A percentile compares a stretch with the other conserved stretches of the same genome.
phyloP scores from a whole-genome alignment of 2,113 vertebrate species.

The Odocoileus hemionus region DNA sequence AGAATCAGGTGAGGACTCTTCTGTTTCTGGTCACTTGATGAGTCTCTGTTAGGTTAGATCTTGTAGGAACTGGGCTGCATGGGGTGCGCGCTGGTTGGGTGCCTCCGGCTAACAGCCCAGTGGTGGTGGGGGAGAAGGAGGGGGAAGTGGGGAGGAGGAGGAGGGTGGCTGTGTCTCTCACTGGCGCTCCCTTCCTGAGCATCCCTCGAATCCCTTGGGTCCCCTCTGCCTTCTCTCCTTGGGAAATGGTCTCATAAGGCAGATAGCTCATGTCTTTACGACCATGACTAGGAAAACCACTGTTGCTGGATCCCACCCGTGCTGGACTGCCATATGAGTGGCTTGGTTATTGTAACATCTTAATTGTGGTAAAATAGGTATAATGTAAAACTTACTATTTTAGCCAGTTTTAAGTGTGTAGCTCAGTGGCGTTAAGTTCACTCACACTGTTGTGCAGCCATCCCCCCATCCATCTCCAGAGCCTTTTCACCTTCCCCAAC shows the following conservation, averaged over 20 bases:
- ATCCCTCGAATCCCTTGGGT: fast-evolving
- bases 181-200: background rate
- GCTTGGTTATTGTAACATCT: background rate
- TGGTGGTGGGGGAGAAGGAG: background rate
- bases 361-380: background rate
- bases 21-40: background rate
- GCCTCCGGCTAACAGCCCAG: fast-evolving
- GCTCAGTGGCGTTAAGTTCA: background rate
- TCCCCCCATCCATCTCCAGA: background rate
- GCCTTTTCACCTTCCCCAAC: background rate
- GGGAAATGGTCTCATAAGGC: background rate
- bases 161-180: fast-evolving
- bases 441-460: fast-evolving
- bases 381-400: fast-evolving
- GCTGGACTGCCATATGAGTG: fast-evolving
- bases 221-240: background rate
- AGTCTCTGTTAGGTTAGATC: background rate
- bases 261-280: fast-evolving
- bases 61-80: fast-evolving
- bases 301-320: fast-evolving
- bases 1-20: slow-evolving; percentile 69
- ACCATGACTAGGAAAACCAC: background rate
- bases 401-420: background rate
- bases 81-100: fast-evolving
- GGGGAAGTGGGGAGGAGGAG: fast-evolving